These are phyloP conservation scores for Pachliopta kotzebuea DNA, from an alignment of 2,888 invertebrate species.

Conservation along the genomic window DNA sequence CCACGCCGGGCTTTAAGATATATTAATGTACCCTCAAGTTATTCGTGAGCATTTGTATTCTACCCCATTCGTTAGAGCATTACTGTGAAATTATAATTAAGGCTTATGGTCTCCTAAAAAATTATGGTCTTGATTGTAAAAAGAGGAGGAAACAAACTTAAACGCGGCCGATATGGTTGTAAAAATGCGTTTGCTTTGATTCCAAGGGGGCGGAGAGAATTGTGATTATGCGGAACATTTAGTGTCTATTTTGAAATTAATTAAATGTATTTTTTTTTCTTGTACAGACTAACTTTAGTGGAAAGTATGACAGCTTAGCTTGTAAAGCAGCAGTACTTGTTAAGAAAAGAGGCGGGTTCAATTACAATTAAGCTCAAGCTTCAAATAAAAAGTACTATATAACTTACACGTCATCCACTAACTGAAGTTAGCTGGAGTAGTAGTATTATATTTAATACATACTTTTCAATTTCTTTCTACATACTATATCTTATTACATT, in stretches of 20 bases:
- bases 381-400: no score
- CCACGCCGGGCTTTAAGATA: constrained; percentile 20
- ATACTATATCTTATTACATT: no score
- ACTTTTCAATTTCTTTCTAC: no score
- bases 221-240: background rate
- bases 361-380: no score
- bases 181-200: constrained; percentile 7
- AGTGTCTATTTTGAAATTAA: background rate
- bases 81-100: constrained; percentile 55
- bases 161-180: background rate
- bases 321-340: no score
- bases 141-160: no score
- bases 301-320: no score
- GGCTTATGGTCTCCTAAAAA: background rate
- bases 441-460: no score
- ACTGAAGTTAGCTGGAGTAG: no score
- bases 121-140: background rate
- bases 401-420: no score
- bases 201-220: constrained; percentile 11
- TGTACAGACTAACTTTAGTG: background rate
- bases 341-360: no score
- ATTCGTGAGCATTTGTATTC: constrained; percentile 31
- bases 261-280: background rate
- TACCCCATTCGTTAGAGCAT: constrained; percentile 36
- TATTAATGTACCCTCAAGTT: constrained; percentile 30